Evolutionary conservation across 2,797 vertebrate species (phyloP), one percentile per base, ranked within the genome.

Genomic region (Dallia pectoralis): DNA sequence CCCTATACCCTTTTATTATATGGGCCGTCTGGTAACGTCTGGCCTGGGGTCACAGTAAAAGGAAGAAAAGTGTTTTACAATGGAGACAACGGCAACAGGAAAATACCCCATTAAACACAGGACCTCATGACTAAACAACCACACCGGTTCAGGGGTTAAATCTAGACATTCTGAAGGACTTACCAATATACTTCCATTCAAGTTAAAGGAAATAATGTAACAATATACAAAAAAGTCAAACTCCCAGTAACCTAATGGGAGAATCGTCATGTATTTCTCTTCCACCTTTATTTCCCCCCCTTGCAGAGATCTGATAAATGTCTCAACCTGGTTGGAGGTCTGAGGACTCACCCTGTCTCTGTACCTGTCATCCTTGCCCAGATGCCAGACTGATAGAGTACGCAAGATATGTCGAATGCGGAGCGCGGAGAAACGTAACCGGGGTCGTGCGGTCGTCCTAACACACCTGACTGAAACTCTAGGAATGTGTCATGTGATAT

Each of bases 401-500:
- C 19, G 18, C 53, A 19, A 61, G 64, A 11, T 72, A 19, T 83
- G 77, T 82, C 40, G 7, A 11, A 48, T 63, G 11, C 4, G 15
- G 1, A 56, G 36, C 59, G 59, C 59, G 59, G 69, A 36, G 25
- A 79, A 83, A 74, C 87, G 81, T 77, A 82, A 77, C 76, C 71
- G 53, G 64, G 64, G 79, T 76, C 49, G 16, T 49, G 62, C 68
- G 2, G 48, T 62, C 53, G 67, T 33, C 12, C 74, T 77, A 75
- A 16, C 67, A 19, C 44, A 4, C 8, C 76, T 81, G 79, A 84
- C 78, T 82, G 79, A 72, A 75, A 85, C 81, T 86, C 85, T 86
- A 87, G 87, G 89, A 89, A 89, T 84, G 85, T 82, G 86, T 85
- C 84, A 88, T 82, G 51, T 47, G 77, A 88, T 90, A 80, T 82